phyloP scores from a whole-genome alignment of 2,113 vertebrate species.

The Ginglymostoma cirratum region DNA sequence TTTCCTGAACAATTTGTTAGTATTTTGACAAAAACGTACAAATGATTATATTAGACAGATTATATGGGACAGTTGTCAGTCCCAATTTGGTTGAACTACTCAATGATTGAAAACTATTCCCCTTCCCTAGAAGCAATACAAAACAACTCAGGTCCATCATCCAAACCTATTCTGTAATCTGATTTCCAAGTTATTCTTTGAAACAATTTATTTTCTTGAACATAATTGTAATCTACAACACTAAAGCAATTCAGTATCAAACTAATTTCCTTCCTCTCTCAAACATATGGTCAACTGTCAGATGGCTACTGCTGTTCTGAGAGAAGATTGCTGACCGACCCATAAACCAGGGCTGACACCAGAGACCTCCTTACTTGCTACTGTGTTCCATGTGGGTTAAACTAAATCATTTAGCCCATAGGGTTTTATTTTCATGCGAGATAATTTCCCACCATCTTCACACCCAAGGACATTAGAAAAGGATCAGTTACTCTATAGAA shows the following conservation, averaged over 20 bases:
- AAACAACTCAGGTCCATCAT: not conserved
- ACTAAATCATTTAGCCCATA: not conserved
- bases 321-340: not conserved
- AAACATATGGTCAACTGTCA: not conserved
- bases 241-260: not conserved
- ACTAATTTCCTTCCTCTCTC: not conserved
- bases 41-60: not conserved
- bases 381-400: not conserved
- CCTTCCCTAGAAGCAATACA: not conserved
- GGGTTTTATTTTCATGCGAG: not conserved
- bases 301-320: not conserved
- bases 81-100: not conserved
- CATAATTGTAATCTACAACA: not conserved
- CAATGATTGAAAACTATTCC: not conserved
- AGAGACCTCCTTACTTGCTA: not conserved
- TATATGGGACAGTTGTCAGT: not conserved
- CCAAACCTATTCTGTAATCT: not conserved
- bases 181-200: not conserved
- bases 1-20: not conserved
- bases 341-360: too few species aligned
- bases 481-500: not conserved
- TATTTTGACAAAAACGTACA: not conserved
- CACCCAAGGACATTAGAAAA: not conserved
- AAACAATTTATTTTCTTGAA: not conserved
- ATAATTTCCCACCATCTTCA: not conserved